Evolutionary conservation across 2,888 invertebrate genomes (phyloP), one percentile per base, ranked within the genome.

Genomic region (Sarcophaga rosellei): DNA sequence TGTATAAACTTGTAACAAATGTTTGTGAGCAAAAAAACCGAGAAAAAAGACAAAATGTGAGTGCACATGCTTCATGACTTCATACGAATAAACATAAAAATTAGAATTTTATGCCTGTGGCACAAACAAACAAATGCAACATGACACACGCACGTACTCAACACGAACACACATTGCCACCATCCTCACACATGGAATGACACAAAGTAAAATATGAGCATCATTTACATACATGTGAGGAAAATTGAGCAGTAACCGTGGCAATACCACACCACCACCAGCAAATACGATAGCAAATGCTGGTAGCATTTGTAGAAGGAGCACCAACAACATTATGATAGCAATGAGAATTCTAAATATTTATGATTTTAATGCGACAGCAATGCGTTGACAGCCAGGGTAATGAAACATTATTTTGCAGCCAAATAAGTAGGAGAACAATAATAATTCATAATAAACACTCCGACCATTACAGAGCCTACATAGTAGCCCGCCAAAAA

Each of bases 381-480:
- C 63, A 66, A 35, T 59, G 57, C 2, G 35, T 35, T 62, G 77
- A 61, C 68, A 73, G 66, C 68, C 63, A 25, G 45, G 35, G 62
- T 21, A 66, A 65, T 63, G 69, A 62, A 62, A 76, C 63, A 63
- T 63, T 75, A 45, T 63, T 63, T 3, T 35, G 0, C 35, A 1
- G 35, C 35, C 2, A 35, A 10, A 35, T 35, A 35, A 35, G 35
- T 10, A 35, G 35, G 35, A 35, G 35, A 0, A 66, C 70, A 76
- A 84, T 76, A 84, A 84, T 84, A 81, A 80, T 81, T 84, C 80
- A 84, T 81, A 84, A 84, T 77, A 84, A 84, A 77, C 80, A 77
- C 76, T 62, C 80, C 62, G 53, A 0, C 12, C 35, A 35, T 35
- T 35, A 35, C 8, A 35, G 10, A 10, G 35, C 35, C 2, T 35